Evolutionary conservation across 2,113 vertebrate species (phyloP), one percentile per base, ranked within the genome.

Genomic region (Cisticola juncidis): DNA sequence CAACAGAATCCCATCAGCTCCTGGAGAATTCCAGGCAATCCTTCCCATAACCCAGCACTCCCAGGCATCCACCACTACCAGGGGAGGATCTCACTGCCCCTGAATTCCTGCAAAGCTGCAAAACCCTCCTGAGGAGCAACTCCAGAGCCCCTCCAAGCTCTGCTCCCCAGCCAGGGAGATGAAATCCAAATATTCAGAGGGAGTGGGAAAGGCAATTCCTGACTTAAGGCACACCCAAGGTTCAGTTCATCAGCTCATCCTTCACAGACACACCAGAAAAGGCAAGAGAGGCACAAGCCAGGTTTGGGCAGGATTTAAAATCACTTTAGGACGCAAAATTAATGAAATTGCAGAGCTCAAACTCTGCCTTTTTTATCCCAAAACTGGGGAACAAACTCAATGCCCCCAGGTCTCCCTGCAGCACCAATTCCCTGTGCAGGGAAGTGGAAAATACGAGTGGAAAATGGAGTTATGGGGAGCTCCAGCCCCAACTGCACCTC

Each of bases 401-500:
- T 16, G 14, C 14, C 45, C 57, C 42, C 65, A 42, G 40, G 20
- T n/a, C 53, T 42, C 18, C n/a, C 36, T 40, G 64, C 2, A 74
- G 28, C 60, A 79, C 17, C 16, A 60, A 60, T 1, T 4, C 42
- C 25, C 71, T 8, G n/a, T 1, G 20, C 29, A 33, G 26, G 8
- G 19, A 44, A 69, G n/a, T 0, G 1, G 62, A n/a, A 86, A 66
- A 36, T 0, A 7, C 1, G 1, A 50, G 65, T 12, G 45, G 20
- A 5, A 70, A 50, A n/a, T 2, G 25, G 40, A 48, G 28, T 48
- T 40, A 3, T 12, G 64, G 42, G 0, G 5, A 70, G 17, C 14
- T 23, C 8, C 11, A 0, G 3, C 24, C 38, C 4, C 14, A 2
- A 0, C 11, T 14, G 33, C 4, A 2, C 29, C 5, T 36, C 35